phyloP scores from a whole-genome alignment of 2,888 invertebrate genomes.

The Strigamia transsilvanica region DNA sequence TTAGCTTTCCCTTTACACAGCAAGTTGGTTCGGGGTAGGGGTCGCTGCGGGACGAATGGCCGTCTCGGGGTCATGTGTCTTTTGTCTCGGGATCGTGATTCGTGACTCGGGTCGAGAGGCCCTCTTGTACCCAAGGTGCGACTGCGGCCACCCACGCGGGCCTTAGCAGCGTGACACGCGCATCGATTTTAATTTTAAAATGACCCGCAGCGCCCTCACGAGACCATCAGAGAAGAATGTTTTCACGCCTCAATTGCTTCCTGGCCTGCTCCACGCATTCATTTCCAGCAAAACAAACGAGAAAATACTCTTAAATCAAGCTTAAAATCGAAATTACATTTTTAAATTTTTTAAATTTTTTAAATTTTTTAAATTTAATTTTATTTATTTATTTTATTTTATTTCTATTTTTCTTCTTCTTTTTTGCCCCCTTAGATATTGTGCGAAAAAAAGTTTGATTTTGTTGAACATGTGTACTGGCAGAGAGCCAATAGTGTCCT shows the following conservation, averaged over 20 bases:
- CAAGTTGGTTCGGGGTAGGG: neutral
- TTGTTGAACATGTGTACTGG: neutral
- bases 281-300: neutral
- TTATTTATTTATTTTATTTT: too few relatives aligned
- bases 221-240: slow-evolving; percentile 1
- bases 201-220: neutral
- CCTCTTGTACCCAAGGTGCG: neutral
- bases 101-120: slow-evolving; percentile 15
- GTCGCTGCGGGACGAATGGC: slow-evolving; percentile 11
- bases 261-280: neutral
- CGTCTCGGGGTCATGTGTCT: neutral
- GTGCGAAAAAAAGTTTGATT: neutral
- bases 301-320: neutral
- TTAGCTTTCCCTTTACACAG: neutral
- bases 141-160: neutral
- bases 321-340: too few relatives aligned
- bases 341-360: too few relatives aligned
- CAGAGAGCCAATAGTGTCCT: neutral
- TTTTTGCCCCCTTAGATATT: too few relatives aligned
- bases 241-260: neutral
- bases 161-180: neutral
- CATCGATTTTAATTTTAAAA: slow-evolving; percentile 2
- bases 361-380: too few relatives aligned
- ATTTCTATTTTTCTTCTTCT: too few relatives aligned
- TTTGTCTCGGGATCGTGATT: slow-evolving; percentile 24